Base-by-base conservation (phyloP, 2,888 invertebrate species). In the Spialia ferax region DNA sequence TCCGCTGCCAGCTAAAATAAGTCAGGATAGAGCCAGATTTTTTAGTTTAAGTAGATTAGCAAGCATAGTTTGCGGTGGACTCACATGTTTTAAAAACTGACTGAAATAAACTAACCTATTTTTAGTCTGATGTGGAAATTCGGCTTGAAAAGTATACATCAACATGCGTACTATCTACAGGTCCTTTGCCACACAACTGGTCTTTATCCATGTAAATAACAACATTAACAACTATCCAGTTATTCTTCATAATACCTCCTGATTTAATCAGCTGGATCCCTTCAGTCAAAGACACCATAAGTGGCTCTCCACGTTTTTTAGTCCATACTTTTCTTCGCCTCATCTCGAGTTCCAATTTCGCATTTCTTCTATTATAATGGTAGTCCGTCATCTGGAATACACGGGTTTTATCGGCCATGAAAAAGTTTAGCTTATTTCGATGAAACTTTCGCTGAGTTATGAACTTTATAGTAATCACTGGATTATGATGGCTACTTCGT, bases 181-280 rank as follows among this genome's bases (percentile, higher is more conserved):
- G n/a, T n/a, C n/a, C n/a, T n/a, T n/a, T n/a, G n/a, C n/a, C n/a
- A n/a, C n/a, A n/a, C n/a, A n/a, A n/a, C n/a, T n/a, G n/a, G n/a
- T n/a, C n/a, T n/a, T n/a, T n/a, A n/a, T n/a, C n/a, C n/a, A n/a
- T n/a, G n/a, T n/a, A n/a, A n/a, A n/a, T n/a, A n/a, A n/a, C n/a
- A n/a, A n/a, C n/a, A n/a, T n/a, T n/a, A 38, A 13, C 35, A 38
- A 8, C 5, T 11, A 6, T 3, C 2, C 38, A 6, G n/a, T 42
- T 42, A 42, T 22, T 3, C 13, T 22, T 5, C 13, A 22, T 11
- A 18, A 32, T 75, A 91, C 91, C 91, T 80, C 91, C 91, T 70
- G 76, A 77, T 75, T 85, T 87, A 0, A 91, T 85, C 81, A 88
- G 78, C 32, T 81, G 77, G 15, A 89, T 88, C 1, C 89, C 89